Percentiles rank a stretch among this genome's conserved stretches.
phyloP scores from a whole-genome alignment of 2,797 vertebrate genomes.

The Spinibarbus caldwelli region DNA sequence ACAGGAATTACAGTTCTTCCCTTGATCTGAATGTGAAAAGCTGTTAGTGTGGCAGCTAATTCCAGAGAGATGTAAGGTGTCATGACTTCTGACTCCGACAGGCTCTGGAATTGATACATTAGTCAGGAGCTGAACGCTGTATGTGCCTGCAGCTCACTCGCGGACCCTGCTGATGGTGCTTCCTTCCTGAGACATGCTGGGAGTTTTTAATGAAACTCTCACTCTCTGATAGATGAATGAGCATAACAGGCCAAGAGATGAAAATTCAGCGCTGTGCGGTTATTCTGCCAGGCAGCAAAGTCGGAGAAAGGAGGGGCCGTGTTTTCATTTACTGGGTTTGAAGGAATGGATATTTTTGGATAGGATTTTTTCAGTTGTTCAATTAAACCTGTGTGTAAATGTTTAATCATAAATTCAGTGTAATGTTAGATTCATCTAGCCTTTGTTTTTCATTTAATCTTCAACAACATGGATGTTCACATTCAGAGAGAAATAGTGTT shows the following conservation, averaged over 20 bases:
- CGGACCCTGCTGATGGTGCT: constrained; percentile 19
- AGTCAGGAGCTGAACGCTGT: neutral
- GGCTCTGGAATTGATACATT: constrained; percentile 24
- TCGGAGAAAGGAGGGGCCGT: neutral
- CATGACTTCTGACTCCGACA: constrained; percentile 2
- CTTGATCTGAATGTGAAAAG: constrained; percentile 17
- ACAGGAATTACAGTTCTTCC: neutral
- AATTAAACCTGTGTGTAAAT: neutral
- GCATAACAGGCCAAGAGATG: constrained; percentile 37
- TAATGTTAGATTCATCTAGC: neutral
- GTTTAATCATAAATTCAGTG: neutral
- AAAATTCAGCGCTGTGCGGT: constrained; percentile 26
- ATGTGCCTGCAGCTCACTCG: constrained; percentile 25
- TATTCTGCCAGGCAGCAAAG: constrained; percentile 20
- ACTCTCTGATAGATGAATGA: constrained; percentile 45
- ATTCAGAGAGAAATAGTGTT: neutral
- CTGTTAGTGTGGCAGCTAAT: constrained; percentile 3
- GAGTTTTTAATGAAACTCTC: constrained; percentile 46
- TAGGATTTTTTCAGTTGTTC: neutral
- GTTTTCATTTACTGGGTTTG: neutral
- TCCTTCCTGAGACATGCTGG: constrained; percentile 47
- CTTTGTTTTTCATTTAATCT: constrained; percentile 14
- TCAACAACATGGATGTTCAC: neutral
- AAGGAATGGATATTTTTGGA: neutral
- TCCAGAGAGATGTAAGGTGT: constrained; percentile 1